These are phyloP conservation scores for Tridacna gigas DNA, from an alignment of 2,888 invertebrate species.

Conservation along the genomic window DNA sequence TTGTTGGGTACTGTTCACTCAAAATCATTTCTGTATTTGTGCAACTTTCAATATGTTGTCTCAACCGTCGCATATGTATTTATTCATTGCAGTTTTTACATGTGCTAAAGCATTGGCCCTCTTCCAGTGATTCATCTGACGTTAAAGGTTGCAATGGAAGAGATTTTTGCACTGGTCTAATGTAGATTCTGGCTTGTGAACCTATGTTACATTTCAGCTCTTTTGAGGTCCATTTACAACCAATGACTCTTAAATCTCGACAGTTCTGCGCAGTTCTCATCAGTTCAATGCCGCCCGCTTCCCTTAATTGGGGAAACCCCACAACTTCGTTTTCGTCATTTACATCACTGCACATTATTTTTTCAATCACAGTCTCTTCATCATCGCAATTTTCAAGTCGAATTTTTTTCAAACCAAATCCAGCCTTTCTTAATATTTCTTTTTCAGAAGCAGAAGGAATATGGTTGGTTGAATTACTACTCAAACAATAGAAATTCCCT, in stretches of 20 bases:
- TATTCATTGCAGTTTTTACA: slow-evolving; percentile 28
- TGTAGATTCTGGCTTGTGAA: slow-evolving; percentile 37
- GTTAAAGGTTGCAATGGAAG: not conserved
- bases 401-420: slow-evolving; percentile 39
- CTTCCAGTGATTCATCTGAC: not conserved
- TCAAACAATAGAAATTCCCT: slow-evolving; percentile 30
- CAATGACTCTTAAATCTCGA: slow-evolving; percentile 22
- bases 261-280: slow-evolving; percentile 37
- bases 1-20: not conserved
- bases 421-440: slow-evolving; percentile 28
- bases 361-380: slow-evolving; percentile 15
- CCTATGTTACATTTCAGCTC: slow-evolving; percentile 37
- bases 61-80: slow-evolving; percentile 20
- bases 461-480: not conserved
- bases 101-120: not conserved
- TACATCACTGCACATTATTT: not conserved
- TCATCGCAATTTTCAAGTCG: slow-evolving; percentile 1
- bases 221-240: slow-evolving; percentile 32
- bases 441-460: slow-evolving; percentile 32
- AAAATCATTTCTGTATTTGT: not conserved
- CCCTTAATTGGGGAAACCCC: slow-evolving; percentile 32
- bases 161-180: slow-evolving; percentile 45
- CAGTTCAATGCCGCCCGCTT: slow-evolving; percentile 46
- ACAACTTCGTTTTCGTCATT: not conserved
- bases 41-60: slow-evolving; percentile 28